Base-by-base conservation (phyloP, 2,888 invertebrate genomes). In the Saturnia japonica region DNA sequence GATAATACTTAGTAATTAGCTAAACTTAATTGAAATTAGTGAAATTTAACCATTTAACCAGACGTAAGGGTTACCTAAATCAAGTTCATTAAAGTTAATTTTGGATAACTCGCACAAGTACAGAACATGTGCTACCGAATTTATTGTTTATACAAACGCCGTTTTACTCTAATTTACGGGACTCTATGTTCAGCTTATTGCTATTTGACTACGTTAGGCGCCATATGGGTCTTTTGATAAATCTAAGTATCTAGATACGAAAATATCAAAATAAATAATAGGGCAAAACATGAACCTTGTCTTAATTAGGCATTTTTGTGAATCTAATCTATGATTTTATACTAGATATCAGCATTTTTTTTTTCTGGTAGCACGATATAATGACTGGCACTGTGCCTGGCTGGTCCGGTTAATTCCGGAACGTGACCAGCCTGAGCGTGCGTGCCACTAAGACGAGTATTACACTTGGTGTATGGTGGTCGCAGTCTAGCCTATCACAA, bases 101-200 rank as follows among this genome's bases (percentile, higher is more conserved):
- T 60, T 60, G 28, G 25, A 67, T 66, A 54, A 45, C 66, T 64
- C 67, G n/a, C 25, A 54, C 66, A 19, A 40, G 25, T 40, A 66
- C 42, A 51, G 70, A 71, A 42, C 71, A 71, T 47, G 68, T 71
- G 71, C 47, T 57, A 45, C 71, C 40, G 47, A 71, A 71, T 68
- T 71, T 71, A 71, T 71, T 51, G 67, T 70, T n/a, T 40, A 66
- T 64, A 81, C 81, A 82, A 78, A 76, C 80, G 75, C 34, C 19
- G 40, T 64, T 19, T 64, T 40, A 64, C n/a, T 40, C 40, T 11
- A 64, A 64, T 64, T 64, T 64, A 64, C 64, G n/a, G 3, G 34
- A 64, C 40, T 64, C 19, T 64, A 40, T 64, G 8, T 64, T 64
- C 64, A 16, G 40, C 64, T 64, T 64, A 64, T 64, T 64, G 64